Evolutionary conservation across 35 echinoderm and acorn worm species (phyloP).

Genomic region (Chiridota heheva): DNA sequence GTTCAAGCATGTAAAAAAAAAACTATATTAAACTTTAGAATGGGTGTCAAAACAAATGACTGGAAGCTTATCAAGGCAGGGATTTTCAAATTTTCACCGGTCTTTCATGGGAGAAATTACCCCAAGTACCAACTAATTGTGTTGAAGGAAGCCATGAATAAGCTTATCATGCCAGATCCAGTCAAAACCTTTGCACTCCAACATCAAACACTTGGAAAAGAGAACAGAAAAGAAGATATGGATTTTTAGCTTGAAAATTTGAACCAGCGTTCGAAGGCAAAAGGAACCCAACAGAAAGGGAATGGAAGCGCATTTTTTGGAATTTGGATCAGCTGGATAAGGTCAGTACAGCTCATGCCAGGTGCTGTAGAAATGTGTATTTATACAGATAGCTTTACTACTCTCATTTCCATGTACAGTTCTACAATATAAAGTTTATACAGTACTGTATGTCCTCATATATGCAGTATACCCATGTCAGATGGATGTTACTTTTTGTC

Average conservation of each 20-base stretch:
- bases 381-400: no score
- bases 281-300: neutral
- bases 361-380: no score
- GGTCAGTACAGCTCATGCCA: no score
- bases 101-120: slow-evolving; percentile 44
- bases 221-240: slow-evolving; percentile 2
- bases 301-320: slow-evolving; percentile 20
- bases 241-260: neutral
- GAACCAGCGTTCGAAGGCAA: neutral
- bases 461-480: no score
- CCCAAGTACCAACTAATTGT: slow-evolving; percentile 49
- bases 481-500: no score
- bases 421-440: no score
- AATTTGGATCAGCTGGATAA: slow-evolving; percentile 4
- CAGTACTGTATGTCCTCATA: no score
- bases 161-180: neutral
- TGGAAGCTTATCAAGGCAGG: neutral
- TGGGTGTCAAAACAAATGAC: slow-evolving; percentile 10
- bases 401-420: no score
- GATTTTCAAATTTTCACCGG: slow-evolving; percentile 1
- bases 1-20: slow-evolving; percentile 1
- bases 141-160: slow-evolving; percentile 14
- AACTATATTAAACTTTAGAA: slow-evolving; percentile 20
- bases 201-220: slow-evolving; percentile 12
- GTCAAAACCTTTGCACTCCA: neutral